Conservation (phyloP, 1,140 invertebrate species). For the Caenorhabditis briggsae region DNA sequence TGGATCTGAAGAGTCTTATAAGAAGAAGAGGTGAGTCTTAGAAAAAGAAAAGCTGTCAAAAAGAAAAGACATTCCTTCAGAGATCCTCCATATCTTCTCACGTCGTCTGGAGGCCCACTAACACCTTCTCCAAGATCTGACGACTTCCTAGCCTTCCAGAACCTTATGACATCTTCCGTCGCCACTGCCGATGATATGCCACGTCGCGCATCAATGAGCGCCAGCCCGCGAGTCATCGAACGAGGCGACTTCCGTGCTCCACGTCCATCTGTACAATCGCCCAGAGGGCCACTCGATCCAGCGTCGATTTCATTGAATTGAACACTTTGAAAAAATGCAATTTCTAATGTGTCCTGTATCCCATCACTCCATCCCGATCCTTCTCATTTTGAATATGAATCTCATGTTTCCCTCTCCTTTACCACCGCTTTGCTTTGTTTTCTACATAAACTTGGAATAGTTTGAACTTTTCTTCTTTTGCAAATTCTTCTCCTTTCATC, state of each 20-base stretch:
- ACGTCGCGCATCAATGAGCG: neutral
- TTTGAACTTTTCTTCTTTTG: neutral
- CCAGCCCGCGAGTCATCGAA: neutral
- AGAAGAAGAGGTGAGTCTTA: neutral
- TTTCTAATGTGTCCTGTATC: neutral
- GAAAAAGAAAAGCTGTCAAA: neutral
- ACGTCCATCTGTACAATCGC: neutral
- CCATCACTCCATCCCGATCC: neutral
- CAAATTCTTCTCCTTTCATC: neutral
- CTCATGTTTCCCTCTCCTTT: neutral
- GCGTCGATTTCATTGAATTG: slow-evolving; percentile 34
- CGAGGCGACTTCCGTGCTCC: slow-evolving; percentile 21
- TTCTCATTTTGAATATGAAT: neutral
- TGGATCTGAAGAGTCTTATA: neutral
- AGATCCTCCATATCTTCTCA: neutral
- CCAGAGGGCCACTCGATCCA: neutral
- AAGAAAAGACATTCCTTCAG: slow-evolving; percentile 10
- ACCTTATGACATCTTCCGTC: neutral
- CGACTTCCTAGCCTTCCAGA: neutral
- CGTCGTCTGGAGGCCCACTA: neutral
- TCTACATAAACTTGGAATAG: neutral
- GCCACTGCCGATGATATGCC: slow-evolving; percentile 18
- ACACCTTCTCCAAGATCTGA: neutral
- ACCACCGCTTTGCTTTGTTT: neutral
- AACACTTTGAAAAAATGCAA: neutral